Base-by-base conservation (phyloP, 2,888 invertebrate species). In the Lochmaea capreae region DNA sequence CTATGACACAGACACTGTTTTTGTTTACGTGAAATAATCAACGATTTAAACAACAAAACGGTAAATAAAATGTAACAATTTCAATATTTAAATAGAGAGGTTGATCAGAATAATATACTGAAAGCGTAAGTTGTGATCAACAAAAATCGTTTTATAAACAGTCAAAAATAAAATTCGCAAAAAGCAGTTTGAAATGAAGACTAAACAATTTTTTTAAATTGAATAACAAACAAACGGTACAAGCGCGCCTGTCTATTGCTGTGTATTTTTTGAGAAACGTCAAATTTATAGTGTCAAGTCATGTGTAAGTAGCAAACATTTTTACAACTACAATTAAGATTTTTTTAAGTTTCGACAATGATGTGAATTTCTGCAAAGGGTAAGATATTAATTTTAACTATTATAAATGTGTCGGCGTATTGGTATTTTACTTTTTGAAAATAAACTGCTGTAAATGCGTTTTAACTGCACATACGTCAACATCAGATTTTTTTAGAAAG, bases 271-370 rank as follows among this genome's bases (percentile, higher is more conserved):
- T 63, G 16, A 8, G 52, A 71, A 77, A 79, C 75, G 81, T 82
- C 81, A 81, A 82, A 80, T 73, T 80, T 74, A 71, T 78, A 79
- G 78, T 82, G 82, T 79, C 81, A 81, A 80, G 80, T 81, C 81
- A 82, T 81, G 80, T 81, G 81, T 81, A 79, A 80, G 80, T 80
- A 80, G 76, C 65, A 65, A 61, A 74, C 66, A 72, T 75, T 73
- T 74, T 69, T 16, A 42, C 33, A 71, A 57, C 62, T 59, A 58
- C 65, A 65, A 68, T 76, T 61, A 65, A 74, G 57, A 46, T 61
- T 62, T 67, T 70, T 49, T 62, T 46, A 42, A 57, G 33, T 75
- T 71, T 65, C 52, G 54, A 54, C 65, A 67, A 75, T 75, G 74
- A 66, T 65, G 69, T 74, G 73, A 66, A 43, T 67, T 71, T 71